Percentiles rank a stretch among this genome's conserved stretches.
These are phyloP conservation scores for Rhea pennata DNA, from an alignment of 2,113 vertebrate species.

Conservation along the genomic window DNA sequence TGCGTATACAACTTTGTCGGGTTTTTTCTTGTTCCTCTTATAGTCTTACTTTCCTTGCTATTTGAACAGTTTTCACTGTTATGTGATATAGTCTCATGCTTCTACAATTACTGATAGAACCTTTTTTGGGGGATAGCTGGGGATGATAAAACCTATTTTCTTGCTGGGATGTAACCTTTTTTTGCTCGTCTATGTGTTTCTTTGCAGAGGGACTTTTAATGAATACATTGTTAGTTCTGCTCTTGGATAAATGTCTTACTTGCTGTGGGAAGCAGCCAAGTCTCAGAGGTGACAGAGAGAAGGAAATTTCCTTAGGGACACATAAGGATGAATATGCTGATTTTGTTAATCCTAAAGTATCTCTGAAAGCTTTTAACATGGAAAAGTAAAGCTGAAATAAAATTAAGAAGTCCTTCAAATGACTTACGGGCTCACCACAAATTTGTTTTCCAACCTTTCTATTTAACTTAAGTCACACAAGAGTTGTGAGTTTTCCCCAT, in stretches of 20 bases:
- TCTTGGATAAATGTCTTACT: background rate
- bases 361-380: background rate
- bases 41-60: background rate
- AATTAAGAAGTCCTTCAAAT: background rate
- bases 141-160: background rate
- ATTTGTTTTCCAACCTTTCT: background rate
- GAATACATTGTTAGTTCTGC: background rate
- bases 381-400: background rate
- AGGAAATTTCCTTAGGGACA: background rate
- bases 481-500: background rate
- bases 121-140: background rate
- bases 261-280: background rate
- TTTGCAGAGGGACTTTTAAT: background rate
- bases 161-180: background rate
- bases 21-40: background rate
- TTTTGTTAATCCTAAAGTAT: background rate
- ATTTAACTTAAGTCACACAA: background rate
- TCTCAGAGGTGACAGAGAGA: background rate
- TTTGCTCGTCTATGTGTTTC: background rate
- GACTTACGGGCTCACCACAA: background rate
- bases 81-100: background rate
- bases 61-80: background rate
- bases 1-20: background rate
- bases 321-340: rapidly evolving
- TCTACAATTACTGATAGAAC: background rate